A percentile compares a stretch with the other conserved stretches of the same genome.
phyloP scores from a whole-genome alignment of 2,888 invertebrate genomes.

The Dolichopus griseipennis region DNA sequence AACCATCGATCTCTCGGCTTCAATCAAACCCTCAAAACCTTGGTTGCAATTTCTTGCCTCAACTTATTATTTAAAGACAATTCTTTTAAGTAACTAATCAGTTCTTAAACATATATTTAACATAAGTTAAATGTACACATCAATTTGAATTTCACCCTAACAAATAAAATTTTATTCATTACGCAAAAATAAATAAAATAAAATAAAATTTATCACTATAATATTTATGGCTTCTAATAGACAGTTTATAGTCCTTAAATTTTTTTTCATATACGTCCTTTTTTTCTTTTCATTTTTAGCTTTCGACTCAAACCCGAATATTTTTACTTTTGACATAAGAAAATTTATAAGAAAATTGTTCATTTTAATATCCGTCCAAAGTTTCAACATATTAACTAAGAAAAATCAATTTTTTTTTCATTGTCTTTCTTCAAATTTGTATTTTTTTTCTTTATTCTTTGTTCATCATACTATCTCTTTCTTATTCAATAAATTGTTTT shows the following conservation, averaged over 20 bases:
- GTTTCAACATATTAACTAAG: not conserved
- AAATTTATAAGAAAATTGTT: not conserved
- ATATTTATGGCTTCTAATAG: not conserved
- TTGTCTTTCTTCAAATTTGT: not conserved
- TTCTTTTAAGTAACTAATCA: too few species aligned
- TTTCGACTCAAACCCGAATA: too few species aligned
- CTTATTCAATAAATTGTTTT: too few species aligned
- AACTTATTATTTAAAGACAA: too few species aligned
- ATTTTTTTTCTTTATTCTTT: not conserved
- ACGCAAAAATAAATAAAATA: too few species aligned
- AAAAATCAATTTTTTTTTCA: not conserved
- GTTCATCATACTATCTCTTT: not conserved
- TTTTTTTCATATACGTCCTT: not conserved
- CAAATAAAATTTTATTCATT: too few species aligned
- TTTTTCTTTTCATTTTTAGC: not conserved
- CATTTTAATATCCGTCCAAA: not conserved
- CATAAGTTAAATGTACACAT: too few species aligned
- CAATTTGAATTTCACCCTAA: too few species aligned
- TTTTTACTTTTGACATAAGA: not conserved
- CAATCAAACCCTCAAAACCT: too few species aligned
- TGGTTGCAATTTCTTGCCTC: too few species aligned
- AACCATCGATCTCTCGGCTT: too few species aligned
- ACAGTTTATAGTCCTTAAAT: not conserved
- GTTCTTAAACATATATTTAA: too few species aligned
- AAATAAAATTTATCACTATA: not conserved